phyloP scores from a whole-genome alignment of 2,888 invertebrate species.

The Drosophila seclusa region DNA sequence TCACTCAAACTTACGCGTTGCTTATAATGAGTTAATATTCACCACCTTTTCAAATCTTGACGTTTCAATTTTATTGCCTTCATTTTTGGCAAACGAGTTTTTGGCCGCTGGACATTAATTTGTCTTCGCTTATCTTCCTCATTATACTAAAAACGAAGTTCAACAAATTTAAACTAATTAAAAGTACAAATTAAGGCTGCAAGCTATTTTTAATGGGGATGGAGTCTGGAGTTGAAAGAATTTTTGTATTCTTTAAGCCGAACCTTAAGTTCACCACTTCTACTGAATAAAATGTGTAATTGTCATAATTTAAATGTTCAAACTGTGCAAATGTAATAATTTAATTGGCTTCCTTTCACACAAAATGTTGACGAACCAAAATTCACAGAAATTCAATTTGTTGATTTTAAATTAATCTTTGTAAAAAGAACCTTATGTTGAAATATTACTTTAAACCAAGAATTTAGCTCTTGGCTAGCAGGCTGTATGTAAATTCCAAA shows the following conservation, averaged over 20 bases:
- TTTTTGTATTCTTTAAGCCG: not conserved
- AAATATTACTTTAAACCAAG: not conserved
- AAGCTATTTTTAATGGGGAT: not conserved
- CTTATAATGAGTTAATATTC: conserved; percentile 78
- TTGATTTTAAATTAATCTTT: not conserved
- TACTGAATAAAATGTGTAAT: not conserved
- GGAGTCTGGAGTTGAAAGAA: not conserved
- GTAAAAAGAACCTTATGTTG: not conserved
- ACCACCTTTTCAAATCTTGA: conserved; percentile 60
- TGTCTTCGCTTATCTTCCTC: conserved; percentile 16
- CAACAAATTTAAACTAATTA: conserved; percentile 1
- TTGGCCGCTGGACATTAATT: conserved; percentile 49
- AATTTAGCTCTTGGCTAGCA: not conserved
- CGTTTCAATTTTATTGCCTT: conserved; percentile 69
- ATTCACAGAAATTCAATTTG: not conserved
- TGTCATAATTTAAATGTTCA: not conserved
- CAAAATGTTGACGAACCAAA: not conserved
- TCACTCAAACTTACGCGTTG: conserved; percentile 68
- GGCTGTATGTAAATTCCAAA: not conserved
- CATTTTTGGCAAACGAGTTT: conserved; percentile 53
- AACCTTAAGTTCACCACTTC: not conserved
- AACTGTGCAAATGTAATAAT: not conserved
- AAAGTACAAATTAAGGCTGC: not conserved
- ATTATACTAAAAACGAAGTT: not conserved
- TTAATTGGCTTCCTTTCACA: not conserved